Conservation (phyloP, 2,113 vertebrate genomes). For the Balaeniceps rex region DNA sequence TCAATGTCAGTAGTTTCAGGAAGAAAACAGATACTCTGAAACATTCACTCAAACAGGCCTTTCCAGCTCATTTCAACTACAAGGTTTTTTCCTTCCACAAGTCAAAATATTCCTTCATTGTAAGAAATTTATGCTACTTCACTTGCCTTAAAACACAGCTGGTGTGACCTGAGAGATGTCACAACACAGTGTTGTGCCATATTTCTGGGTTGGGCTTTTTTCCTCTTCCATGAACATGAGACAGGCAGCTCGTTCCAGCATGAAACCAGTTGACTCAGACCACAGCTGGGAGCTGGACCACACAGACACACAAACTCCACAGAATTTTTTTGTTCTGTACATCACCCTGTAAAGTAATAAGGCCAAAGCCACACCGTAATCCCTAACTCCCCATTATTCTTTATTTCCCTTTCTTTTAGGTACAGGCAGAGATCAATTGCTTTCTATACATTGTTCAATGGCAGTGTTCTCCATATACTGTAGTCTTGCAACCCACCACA, state of each 20-base stretch:
- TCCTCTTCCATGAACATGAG: neutral
- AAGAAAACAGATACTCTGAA: slow-evolving; percentile 19
- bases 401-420: neutral
- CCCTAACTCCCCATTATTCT: neutral
- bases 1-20: slow-evolving; percentile 14
- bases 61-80: slow-evolving; percentile 22
- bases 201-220: neutral
- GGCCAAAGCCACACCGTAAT: neutral
- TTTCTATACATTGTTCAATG: neutral
- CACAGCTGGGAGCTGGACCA: slow-evolving; percentile 3
- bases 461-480: neutral
- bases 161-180: neutral
- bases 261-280: neutral
- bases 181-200: neutral
- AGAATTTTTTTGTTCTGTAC: neutral
- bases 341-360: neutral
- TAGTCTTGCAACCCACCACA: neutral
- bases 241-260: neutral
- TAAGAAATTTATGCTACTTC: neutral
- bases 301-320: neutral
- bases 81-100: neutral
- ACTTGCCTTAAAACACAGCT: neutral
- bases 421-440: neutral
- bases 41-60: neutral
- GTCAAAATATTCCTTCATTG: neutral